Conservation (phyloP, 2,113 vertebrate genomes). For the Garra rufa region DNA sequence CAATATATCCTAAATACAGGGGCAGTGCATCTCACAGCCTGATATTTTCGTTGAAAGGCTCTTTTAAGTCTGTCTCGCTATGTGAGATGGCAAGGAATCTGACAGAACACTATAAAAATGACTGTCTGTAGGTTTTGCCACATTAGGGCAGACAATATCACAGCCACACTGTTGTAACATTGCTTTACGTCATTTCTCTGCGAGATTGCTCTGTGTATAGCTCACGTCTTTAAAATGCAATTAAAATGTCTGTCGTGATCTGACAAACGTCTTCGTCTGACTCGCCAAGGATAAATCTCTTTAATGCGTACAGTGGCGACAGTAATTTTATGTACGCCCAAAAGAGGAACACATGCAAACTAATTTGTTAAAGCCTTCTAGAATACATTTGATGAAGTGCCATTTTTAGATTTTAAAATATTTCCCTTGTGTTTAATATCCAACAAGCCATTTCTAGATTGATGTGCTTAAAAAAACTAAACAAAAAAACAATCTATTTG, state of each 20-base stretch:
- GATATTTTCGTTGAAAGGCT: neutral
- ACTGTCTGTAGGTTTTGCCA: neutral
- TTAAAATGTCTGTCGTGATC: neutral
- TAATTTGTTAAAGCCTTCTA: slow-evolving; percentile 2
- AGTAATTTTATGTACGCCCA: neutral
- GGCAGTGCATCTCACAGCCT: neutral
- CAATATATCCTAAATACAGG: slow-evolving; percentile 12
- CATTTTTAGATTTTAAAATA: neutral
- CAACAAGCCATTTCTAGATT: neutral
- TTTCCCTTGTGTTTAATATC: neutral
- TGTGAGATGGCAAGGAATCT: slow-evolving; percentile 11
- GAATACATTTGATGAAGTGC: neutral
- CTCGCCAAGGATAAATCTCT: neutral
- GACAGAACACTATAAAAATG: slow-evolving; percentile 20
- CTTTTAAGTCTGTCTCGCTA: slow-evolving; percentile 9
- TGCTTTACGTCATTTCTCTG: neutral
- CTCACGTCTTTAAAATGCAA: slow-evolving; percentile 10
- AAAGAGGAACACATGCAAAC: slow-evolving; percentile 22
- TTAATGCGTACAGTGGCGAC: neutral
- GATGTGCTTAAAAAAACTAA: neutral
- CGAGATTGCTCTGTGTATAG: neutral
- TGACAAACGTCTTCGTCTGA: slow-evolving; percentile 22
- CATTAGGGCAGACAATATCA: neutral
- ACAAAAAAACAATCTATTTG: neutral
- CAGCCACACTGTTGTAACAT: neutral